A percentile compares a stretch with the other conserved stretches of the same genome.
phyloP scores from a whole-genome alignment of 1,140 invertebrate species.

The Elysia chlorotica region DNA sequence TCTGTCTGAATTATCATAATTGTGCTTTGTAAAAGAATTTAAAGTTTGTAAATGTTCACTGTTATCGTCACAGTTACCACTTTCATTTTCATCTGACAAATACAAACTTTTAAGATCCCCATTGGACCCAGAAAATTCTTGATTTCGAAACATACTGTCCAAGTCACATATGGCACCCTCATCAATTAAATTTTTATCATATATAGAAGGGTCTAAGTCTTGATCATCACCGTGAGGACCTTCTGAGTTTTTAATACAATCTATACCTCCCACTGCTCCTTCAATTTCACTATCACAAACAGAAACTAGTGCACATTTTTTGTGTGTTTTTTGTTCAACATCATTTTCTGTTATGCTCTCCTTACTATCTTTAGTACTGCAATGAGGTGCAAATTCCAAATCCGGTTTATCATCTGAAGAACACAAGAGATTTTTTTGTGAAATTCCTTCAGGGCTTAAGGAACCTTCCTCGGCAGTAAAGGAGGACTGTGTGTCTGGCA shows the following conservation, averaged over 20 bases:
- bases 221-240: background rate
- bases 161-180: conserved; percentile 38
- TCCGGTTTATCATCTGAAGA: background rate
- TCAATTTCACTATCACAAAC: background rate
- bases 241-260: background rate
- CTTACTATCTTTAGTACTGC: background rate
- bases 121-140: conserved; percentile 19
- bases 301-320: background rate
- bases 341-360: background rate
- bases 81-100: background rate
- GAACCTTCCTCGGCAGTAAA: background rate
- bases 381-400: background rate
- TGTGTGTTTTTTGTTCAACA: background rate
- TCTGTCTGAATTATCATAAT: conserved; percentile 13
- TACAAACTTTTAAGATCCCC: too few species aligned
- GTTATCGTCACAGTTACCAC: background rate
- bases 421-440: too few species aligned
- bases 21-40: background rate
- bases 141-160: conserved; percentile 26
- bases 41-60: background rate
- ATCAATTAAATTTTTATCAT: conserved; percentile 31
- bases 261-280: conserved; percentile 3
- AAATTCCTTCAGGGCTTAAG: background rate
- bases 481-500: background rate
- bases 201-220: background rate